Conservation (phyloP, 2,797 vertebrate genomes). For the Rhynchotus rufescens region DNA sequence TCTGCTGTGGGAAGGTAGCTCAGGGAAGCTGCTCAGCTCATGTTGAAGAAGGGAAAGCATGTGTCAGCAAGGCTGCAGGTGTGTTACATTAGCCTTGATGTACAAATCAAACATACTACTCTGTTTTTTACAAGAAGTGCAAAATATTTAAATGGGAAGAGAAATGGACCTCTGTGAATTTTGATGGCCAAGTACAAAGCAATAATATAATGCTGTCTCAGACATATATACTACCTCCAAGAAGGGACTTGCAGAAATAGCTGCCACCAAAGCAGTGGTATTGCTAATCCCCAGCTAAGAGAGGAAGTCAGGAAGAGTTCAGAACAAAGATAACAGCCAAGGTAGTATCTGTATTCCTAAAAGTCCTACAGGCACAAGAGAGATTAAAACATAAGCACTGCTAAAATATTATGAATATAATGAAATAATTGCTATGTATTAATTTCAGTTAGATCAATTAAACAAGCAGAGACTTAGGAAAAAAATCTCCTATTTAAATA, state of each 20-base stretch:
- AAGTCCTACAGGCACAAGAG: neutral
- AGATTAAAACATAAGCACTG: slow-evolving; percentile 10
- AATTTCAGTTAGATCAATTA: neutral
- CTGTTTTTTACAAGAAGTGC: neutral
- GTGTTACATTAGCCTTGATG: neutral
- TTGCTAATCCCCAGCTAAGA: slow-evolving; percentile 1
- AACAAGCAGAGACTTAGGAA: neutral
- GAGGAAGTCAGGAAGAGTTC: neutral
- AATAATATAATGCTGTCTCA: neutral
- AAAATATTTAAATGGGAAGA: neutral
- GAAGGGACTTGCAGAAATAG: neutral
- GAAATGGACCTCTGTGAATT: neutral
- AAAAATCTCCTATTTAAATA: neutral
- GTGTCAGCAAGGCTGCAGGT: neutral
- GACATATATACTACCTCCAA: neutral
- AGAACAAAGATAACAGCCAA: neutral
- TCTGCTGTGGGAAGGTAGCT: too few species aligned
- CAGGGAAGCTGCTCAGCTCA: neutral
- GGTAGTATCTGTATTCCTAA: neutral
- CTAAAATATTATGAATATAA: neutral
- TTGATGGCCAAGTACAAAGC: neutral
- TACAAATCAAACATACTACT: neutral
- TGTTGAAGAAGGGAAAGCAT: neutral
- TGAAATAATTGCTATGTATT: neutral
- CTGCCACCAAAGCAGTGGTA: neutral